These are phyloP conservation scores for Matsumurasca onukii DNA, from an alignment of 1,140 invertebrate genomes.

Conservation along the genomic window DNA sequence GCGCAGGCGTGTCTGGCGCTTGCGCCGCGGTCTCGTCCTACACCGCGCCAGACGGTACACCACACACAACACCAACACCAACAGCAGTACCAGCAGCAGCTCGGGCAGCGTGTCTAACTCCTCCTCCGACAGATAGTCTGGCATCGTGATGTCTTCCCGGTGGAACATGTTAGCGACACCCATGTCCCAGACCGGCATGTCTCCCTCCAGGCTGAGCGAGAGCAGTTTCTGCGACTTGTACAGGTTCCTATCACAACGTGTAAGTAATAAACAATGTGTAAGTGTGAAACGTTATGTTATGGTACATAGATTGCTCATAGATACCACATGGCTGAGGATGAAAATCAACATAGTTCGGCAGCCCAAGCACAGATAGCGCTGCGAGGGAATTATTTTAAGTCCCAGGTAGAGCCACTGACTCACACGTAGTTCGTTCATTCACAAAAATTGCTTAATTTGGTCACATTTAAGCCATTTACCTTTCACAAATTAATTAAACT, in stretches of 20 bases:
- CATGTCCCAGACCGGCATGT: conserved; percentile 45
- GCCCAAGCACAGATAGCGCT: too few relatives aligned
- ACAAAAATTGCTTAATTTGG: too few relatives aligned
- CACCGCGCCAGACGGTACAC: conserved; percentile 37
- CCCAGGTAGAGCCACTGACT: too few relatives aligned
- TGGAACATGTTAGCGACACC: conserved; percentile 28
- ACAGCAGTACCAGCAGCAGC: conserved; percentile 33
- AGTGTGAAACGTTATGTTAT: too few relatives aligned
- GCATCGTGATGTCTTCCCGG: conserved; percentile 22
- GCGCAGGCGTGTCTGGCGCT: conserved; percentile 34
- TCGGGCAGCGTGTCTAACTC: conserved; percentile 33
- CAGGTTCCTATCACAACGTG: conserved; percentile 57
- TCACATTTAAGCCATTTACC: too few relatives aligned
- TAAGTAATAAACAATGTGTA: not conserved
- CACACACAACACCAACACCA: conserved; percentile 33
- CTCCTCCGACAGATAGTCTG: conserved; percentile 35
- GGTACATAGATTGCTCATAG: too few relatives aligned
- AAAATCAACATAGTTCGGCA: too few relatives aligned
- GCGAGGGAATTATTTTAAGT: too few relatives aligned
- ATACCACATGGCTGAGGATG: too few relatives aligned
- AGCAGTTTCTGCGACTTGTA: conserved; percentile 72
- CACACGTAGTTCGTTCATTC: too few relatives aligned
- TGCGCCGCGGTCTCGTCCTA: conserved; percentile 39
- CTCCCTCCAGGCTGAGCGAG: conserved; percentile 55
- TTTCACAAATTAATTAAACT: too few relatives aligned